phyloP scores from a whole-genome alignment of 2,113 vertebrate genomes.

The Corythornis cristatus region DNA sequence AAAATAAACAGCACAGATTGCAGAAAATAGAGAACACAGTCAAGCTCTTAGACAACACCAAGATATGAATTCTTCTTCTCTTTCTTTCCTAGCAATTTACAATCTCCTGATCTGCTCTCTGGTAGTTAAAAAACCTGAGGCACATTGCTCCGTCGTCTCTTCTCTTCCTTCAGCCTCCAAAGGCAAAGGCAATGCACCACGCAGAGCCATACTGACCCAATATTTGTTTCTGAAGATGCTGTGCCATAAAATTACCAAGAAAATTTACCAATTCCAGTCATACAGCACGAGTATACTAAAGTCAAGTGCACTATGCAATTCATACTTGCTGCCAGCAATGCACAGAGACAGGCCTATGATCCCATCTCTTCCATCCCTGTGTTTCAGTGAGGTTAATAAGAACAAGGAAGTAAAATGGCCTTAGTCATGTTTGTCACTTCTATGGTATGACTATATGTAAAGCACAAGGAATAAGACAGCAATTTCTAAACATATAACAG shows the following conservation, averaged over 20 bases:
- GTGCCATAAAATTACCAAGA: not conserved
- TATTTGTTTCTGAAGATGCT: not conserved
- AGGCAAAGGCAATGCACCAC: not conserved
- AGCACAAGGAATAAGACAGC: not conserved
- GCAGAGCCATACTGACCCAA: not conserved
- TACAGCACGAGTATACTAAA: not conserved
- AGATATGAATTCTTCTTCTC: not conserved
- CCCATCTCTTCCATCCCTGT: not conserved
- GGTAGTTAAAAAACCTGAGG: not conserved
- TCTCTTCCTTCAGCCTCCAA: not conserved
- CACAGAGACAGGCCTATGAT: not conserved
- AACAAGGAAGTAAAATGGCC: not conserved
- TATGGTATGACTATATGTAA: not conserved
- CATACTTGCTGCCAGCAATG: not conserved
- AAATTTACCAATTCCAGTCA: not conserved
- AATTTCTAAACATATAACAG: not conserved
- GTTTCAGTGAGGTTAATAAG: not conserved
- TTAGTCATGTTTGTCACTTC: not conserved
- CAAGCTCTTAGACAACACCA: not conserved
- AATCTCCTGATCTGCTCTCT: not conserved
- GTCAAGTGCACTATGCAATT: not conserved
- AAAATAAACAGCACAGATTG: not conserved
- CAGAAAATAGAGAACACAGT: not conserved
- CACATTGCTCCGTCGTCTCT: not conserved
- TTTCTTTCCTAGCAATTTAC: not conserved